Evolutionary conservation across 2,113 vertebrate genomes (phyloP).

Genomic region (Cyprinodon variegatus): DNA sequence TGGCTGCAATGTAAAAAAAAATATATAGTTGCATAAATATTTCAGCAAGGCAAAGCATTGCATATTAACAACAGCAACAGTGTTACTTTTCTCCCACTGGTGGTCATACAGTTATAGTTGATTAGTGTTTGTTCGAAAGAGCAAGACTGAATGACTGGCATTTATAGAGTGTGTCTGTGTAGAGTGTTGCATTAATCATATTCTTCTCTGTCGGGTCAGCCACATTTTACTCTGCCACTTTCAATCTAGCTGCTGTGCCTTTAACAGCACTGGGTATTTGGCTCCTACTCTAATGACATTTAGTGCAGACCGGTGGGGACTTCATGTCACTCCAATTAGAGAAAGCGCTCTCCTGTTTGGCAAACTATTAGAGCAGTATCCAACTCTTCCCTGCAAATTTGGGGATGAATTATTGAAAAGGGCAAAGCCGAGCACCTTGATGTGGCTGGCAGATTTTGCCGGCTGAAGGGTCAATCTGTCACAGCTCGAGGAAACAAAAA

Average conservation of each 20-base stretch:
- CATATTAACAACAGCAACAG: no score
- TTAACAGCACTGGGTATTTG: conserved; percentile 59
- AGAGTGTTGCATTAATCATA: conserved; percentile 50
- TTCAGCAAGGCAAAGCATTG: no score
- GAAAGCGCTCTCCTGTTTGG: conserved; percentile 47
- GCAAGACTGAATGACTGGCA: conserved; percentile 34
- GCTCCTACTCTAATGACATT: conserved; percentile 67
- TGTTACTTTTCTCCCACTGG: background rate
- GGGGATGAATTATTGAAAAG: conserved; percentile 75
- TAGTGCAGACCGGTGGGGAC: conserved; percentile 58
- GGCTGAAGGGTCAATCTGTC: conserved; percentile 60
- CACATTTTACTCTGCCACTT: conserved; percentile 47
- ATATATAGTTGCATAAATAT: background rate
- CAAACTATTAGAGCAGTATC: conserved; percentile 60
- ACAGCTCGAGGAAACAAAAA: conserved; percentile 43
- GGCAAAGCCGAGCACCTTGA: conserved; percentile 71
- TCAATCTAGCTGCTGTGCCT: conserved; percentile 34
- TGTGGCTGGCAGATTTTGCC: conserved; percentile 62
- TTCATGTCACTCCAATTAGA: conserved; percentile 68
- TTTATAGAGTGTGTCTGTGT: conserved; percentile 37
- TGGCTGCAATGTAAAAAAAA: no score
- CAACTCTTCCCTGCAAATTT: conserved; percentile 67
- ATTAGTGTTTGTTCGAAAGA: conserved; percentile 24
- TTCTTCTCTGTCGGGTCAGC: conserved; percentile 42
- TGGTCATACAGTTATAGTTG: background rate